Percentiles rank a stretch among this genome's conserved stretches.
phyloP scores from a whole-genome alignment of 2,797 vertebrate species.

The Parotocinclus haroldoi region DNA sequence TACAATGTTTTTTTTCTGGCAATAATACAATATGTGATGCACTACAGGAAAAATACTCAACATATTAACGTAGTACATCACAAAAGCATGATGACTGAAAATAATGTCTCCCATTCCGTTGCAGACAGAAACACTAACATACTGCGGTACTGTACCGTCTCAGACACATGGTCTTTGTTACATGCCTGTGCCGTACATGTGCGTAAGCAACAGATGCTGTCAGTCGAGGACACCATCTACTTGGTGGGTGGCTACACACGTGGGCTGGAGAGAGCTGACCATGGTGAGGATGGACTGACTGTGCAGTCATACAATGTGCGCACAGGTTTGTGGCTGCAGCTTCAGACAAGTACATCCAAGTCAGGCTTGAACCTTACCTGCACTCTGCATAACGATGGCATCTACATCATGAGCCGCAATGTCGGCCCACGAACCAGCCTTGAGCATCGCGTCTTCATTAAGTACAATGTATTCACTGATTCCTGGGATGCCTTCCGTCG shows the following conservation, averaged over 20 bases:
- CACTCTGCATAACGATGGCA: slow-evolving; percentile 89
- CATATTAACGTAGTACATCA: too few species aligned
- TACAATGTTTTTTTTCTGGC: too few species aligned
- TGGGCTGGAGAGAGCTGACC: slow-evolving; percentile 62
- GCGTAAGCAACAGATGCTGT: slow-evolving; percentile 97
- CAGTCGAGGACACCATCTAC: slow-evolving; percentile 92
- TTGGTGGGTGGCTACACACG: slow-evolving; percentile 92
- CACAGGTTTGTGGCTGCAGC: slow-evolving; percentile 84
- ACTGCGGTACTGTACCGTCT: slow-evolving; percentile 83
- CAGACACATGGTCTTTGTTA: slow-evolving; percentile 84
- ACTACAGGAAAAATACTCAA: too few species aligned
- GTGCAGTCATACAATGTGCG: slow-evolving; percentile 87
- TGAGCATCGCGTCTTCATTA: slow-evolving; percentile 88
- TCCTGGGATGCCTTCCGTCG: slow-evolving; percentile 86
- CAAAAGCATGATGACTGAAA: too few species aligned
- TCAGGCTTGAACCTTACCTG: slow-evolving; percentile 93
- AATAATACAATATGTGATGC: too few species aligned
- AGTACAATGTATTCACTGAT: slow-evolving; percentile 89
- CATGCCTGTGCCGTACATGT: slow-evolving; percentile 82
- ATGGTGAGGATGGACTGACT: slow-evolving; percentile 81
- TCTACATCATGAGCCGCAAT: slow-evolving; percentile 93
- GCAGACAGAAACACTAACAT: slow-evolving; percentile 89
- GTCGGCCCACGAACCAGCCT: slow-evolving; percentile 82
- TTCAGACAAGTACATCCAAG: slow-evolving; percentile 90
- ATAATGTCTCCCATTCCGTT: slow-evolving; percentile 43